Conservation (phyloP, 1,140 invertebrate genomes). For the Sarcophaga bullata region DNA sequence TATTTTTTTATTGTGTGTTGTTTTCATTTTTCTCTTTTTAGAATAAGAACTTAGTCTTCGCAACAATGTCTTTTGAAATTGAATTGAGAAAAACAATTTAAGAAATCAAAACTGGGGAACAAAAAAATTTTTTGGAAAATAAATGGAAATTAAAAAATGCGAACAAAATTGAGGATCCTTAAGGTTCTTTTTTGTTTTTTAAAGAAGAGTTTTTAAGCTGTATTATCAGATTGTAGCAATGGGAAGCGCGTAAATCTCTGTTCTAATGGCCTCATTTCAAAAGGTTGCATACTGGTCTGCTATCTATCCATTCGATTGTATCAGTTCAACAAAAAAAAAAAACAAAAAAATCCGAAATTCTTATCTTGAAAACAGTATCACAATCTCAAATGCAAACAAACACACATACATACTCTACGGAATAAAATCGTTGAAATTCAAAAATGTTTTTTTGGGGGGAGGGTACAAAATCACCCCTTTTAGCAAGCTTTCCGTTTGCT, state of each 20-base stretch:
- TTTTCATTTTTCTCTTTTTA: too few species aligned
- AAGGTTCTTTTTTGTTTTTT: background rate
- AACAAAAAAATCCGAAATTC: background rate
- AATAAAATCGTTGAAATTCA: conserved; percentile 1
- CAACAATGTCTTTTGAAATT: too few species aligned
- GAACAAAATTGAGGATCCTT: too few species aligned
- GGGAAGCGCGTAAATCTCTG: conserved; percentile 8
- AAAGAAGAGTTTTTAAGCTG: background rate
- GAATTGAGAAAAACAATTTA: too few species aligned
- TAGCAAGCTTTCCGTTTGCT: background rate
- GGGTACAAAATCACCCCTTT: background rate
- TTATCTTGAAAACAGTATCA: background rate
- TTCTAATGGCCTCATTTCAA: conserved; percentile 20
- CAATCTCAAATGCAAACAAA: background rate
- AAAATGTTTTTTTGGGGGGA: background rate
- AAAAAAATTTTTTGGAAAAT: too few species aligned
- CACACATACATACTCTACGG: background rate
- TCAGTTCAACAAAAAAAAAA: background rate
- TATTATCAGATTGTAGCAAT: conserved; percentile 18
- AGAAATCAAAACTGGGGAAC: too few species aligned
- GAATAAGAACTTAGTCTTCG: too few species aligned
- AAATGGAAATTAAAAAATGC: too few species aligned
- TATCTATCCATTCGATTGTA: background rate
- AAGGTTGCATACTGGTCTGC: background rate
- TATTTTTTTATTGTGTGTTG: too few species aligned